These are phyloP conservation scores for Chaetogeoica ovagalla DNA, from an alignment of 2,888 invertebrate genomes.

Conservation along the genomic window DNA sequence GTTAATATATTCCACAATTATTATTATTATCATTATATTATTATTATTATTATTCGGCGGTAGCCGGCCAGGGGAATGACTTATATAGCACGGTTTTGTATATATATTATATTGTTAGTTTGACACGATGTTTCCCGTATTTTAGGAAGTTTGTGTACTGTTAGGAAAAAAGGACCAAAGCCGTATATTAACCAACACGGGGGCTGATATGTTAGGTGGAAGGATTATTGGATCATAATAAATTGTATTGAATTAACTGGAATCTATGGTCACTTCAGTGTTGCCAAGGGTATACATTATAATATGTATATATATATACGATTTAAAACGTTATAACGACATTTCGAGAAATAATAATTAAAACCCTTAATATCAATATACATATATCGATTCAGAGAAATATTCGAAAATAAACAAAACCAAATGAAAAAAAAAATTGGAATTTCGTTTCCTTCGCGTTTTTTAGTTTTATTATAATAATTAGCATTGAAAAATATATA, in stretches of 20 bases:
- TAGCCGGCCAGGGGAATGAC: background rate
- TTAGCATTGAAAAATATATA: too few species aligned
- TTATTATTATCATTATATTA: background rate
- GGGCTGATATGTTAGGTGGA: constrained; percentile 18
- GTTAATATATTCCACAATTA: background rate
- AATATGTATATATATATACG: background rate
- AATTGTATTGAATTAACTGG: constrained; percentile 48
- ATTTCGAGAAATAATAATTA: constrained; percentile 17
- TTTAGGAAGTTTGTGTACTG: background rate
- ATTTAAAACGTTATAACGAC: background rate
- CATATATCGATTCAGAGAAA: background rate
- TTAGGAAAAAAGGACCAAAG: constrained; percentile 18
- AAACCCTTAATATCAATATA: background rate
- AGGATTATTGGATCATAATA: constrained; percentile 52
- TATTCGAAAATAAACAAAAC: too few species aligned
- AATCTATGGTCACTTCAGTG: constrained; percentile 4
- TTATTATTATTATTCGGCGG: background rate
- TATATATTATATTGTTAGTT: background rate
- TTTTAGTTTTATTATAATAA: too few species aligned
- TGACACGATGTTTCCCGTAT: constrained; percentile 3
- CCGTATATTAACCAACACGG: constrained; percentile 40
- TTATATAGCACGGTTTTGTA: background rate
- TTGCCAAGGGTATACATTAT: background rate
- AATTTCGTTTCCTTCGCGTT: too few species aligned
- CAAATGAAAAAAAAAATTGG: too few species aligned